Evolutionary conservation across 2,888 invertebrate species (phyloP).

Genomic region (Eucera pruinosa): DNA sequence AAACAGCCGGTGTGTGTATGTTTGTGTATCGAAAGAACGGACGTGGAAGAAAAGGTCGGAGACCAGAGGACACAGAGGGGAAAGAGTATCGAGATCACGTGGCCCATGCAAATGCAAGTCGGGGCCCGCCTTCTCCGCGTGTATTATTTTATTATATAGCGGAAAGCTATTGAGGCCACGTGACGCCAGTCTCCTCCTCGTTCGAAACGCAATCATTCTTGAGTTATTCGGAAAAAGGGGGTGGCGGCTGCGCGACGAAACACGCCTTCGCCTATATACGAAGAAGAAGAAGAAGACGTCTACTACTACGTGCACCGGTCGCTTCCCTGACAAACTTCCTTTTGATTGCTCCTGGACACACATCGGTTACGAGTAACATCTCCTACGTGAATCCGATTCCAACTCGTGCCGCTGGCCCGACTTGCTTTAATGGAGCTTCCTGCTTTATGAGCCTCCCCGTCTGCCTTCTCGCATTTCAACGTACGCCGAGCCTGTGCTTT

Average conservation of each 20-base stretch:
- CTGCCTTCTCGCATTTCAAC: neutral
- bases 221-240: conserved; percentile 79
- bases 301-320: conserved; percentile 50
- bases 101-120: conserved; percentile 59
- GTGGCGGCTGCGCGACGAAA: conserved; percentile 55
- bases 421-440: conserved; percentile 29
- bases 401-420: neutral
- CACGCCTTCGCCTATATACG: conserved; percentile 30
- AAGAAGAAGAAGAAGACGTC: conserved; percentile 52
- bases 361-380: conserved; percentile 26
- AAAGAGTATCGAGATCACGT: conserved; percentile 56
- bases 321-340: conserved; percentile 72
- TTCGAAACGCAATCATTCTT: conserved; percentile 80
- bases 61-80: conserved; percentile 6
- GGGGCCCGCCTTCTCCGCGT: conserved; percentile 43
- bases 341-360: conserved; percentile 70
- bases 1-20: no score
- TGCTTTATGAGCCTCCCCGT: conserved; percentile 21
- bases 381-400: conserved; percentile 41
- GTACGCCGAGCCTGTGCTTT: neutral
- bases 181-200: conserved; percentile 74
- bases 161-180: conserved; percentile 79
- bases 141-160: conserved; percentile 73
- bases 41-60: conserved; percentile 9
- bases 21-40: conserved; percentile 1